A percentile compares a stretch with the other conserved stretches of the same genome.
These are phyloP conservation scores for Halictus quadricinctus DNA, from an alignment of 2,888 invertebrate species.

Conservation along the genomic window DNA sequence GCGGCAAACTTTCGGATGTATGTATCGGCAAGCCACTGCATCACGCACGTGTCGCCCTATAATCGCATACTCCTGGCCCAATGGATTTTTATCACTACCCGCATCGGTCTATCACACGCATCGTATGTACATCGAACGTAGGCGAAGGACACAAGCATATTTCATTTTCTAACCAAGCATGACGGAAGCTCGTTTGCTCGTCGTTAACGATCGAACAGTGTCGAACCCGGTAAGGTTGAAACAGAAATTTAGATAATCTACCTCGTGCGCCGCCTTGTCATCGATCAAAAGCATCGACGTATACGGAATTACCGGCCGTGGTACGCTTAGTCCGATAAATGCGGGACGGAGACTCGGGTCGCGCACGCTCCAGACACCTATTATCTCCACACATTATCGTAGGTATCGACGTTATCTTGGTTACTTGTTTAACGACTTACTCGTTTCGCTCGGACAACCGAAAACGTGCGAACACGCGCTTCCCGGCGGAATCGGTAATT, in stretches of 20 bases:
- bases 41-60: conserved; percentile 59
- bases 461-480: neutral
- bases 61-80: conserved; percentile 56
- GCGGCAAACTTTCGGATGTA: conserved; percentile 37
- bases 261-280: conserved; percentile 20
- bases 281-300: conserved; percentile 25
- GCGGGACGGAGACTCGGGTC: conserved; percentile 20
- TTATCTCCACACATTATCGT: conserved; percentile 6
- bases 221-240: conserved; percentile 1
- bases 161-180: conserved; percentile 55
- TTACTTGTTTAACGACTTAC: conserved; percentile 8
- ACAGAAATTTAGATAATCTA: conserved; percentile 42
- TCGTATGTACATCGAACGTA: neutral
- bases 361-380: neutral
- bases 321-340: conserved; percentile 23
- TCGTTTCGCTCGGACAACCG: neutral
- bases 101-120: conserved; percentile 56
- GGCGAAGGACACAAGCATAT: conserved; percentile 43
- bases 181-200: conserved; percentile 56
- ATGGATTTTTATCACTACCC: conserved; percentile 68
- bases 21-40: conserved; percentile 23
- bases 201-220: conserved; percentile 42
- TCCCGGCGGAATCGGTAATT: neutral
- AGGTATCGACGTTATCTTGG: neutral
- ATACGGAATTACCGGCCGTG: neutral